phyloP scores from a whole-genome alignment of 2,797 vertebrate genomes.

The Ptychobarbus kaznakovi region DNA sequence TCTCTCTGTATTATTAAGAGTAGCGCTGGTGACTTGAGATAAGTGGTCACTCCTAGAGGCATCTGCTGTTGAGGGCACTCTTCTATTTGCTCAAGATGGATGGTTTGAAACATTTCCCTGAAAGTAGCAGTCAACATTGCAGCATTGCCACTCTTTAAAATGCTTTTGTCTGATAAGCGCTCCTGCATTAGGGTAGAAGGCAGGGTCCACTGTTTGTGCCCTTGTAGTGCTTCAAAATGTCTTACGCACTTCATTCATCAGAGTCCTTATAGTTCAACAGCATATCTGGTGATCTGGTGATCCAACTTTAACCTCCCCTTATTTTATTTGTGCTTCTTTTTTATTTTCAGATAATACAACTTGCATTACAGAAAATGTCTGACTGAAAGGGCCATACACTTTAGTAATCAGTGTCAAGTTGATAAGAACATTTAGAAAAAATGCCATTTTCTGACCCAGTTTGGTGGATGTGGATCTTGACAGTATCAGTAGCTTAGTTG shows the following conservation, averaged over 20 bases:
- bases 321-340: conserved; percentile 45
- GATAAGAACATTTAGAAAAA: conserved; percentile 24
- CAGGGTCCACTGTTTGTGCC: conserved; percentile 54
- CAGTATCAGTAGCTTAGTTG: background rate
- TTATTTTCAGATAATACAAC: conserved; percentile 52
- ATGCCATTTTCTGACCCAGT: conserved; percentile 26
- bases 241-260: conserved; percentile 26
- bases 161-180: conserved; percentile 78
- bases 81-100: conserved; percentile 82
- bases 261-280: conserved; percentile 1
- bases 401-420: conserved; percentile 29
- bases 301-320: conserved; percentile 11
- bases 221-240: conserved; percentile 40
- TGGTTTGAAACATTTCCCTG: conserved; percentile 81
- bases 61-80: conserved; percentile 80
- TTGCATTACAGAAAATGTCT: conserved; percentile 23
- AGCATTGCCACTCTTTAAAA: conserved; percentile 77
- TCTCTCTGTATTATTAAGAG: conserved; percentile 78
- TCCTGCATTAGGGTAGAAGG: conserved; percentile 72
- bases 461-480: conserved; percentile 9
- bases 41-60: conserved; percentile 83
- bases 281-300: background rate
- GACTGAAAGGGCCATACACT: background rate
- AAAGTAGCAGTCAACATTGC: conserved; percentile 70
- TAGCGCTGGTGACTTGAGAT: conserved; percentile 80